Evolutionary conservation across 2,113 vertebrate species (phyloP).

Genomic region (Salvelinus namaycush): DNA sequence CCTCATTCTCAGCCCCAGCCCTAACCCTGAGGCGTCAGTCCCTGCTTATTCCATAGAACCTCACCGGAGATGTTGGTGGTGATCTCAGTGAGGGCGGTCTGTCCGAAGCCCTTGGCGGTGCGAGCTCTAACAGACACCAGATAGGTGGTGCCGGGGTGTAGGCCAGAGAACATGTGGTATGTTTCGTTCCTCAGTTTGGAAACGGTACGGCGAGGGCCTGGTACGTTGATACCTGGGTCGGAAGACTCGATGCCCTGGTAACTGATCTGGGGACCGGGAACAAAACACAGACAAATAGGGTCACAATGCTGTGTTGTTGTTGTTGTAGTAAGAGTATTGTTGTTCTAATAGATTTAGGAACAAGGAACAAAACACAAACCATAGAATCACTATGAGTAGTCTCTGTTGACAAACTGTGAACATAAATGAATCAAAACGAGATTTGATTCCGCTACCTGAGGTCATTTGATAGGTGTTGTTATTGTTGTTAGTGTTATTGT

Average conservation of each 20-base stretch:
- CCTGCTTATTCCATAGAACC: background rate
- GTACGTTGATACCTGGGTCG: constrained; percentile 87
- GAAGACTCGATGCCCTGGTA: constrained; percentile 96
- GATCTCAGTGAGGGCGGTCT: constrained; percentile 90
- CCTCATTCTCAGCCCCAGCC: background rate
- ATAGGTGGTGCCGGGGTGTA: constrained; percentile 95
- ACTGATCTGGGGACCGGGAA: constrained; percentile 81
- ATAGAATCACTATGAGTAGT: no score
- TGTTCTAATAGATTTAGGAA: no score
- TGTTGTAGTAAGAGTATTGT: background rate
- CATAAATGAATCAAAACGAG: no score
- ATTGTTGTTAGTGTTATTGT: background rate
- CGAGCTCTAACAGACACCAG: constrained; percentile 91
- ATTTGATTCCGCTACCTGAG: no score
- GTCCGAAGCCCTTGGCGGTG: constrained; percentile 91
- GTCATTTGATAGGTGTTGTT: background rate
- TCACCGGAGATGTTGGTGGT: constrained; percentile 96
- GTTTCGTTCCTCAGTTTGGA: constrained; percentile 95
- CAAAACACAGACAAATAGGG: background rate
- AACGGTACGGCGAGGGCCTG: constrained; percentile 86
- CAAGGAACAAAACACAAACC: no score
- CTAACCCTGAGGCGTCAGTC: background rate
- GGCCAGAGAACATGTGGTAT: constrained; percentile 93
- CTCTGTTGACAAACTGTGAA: no score
- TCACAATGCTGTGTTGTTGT: background rate